Base-by-base conservation (phyloP, 1,140 invertebrate species). In the Cardiocondyla obscurior region DNA sequence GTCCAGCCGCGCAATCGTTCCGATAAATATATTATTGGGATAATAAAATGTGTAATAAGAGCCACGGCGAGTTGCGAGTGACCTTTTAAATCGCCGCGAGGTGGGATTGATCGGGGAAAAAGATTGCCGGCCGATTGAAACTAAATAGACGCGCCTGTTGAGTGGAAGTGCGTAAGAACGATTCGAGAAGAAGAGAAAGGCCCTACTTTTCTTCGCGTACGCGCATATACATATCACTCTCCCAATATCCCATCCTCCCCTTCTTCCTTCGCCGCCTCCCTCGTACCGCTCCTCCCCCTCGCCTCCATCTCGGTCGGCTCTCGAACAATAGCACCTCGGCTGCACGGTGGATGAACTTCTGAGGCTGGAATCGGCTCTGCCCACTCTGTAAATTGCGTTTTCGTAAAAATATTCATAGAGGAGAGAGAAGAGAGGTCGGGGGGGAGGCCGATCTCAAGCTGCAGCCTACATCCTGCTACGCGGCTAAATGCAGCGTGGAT, bases 271-370 rank as follows among this genome's bases (percentile, higher is more conserved):
- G 25, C 7, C 7, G 2, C 14, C 65, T 62, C 49, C 16, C 36
- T 39, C 57, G 42, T 82, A 22, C 60, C 81, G 57, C 69, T 64
- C n/a, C n/a, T 76, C 60, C 65, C 65, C 82, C 87, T 70, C 82
- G 82, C 77, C 85, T n/a, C 70, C 70, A 39, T 77, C 58, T 62
- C 72, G 86, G 64, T 55, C 72, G 82, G 76, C 70, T 87, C 64
- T 76, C 70, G 85, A 88, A 88, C 86, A 88, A 87, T 87, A 88
- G 86, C 86, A 87, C 86, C 86, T 85, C 83, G 83, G 36, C 86
- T 82, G 73, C 83, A 88, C 86, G 85, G 82, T 87, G 86, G 86
- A 88, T 88, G 86, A 88, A 88, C 86, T 87, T 88, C 86, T 87
- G 70, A 87, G 76, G 12, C 85, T 88, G 85, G 86, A 88, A 87